Base-by-base conservation (phyloP, 2,113 vertebrate species). In the Fulica atra region DNA sequence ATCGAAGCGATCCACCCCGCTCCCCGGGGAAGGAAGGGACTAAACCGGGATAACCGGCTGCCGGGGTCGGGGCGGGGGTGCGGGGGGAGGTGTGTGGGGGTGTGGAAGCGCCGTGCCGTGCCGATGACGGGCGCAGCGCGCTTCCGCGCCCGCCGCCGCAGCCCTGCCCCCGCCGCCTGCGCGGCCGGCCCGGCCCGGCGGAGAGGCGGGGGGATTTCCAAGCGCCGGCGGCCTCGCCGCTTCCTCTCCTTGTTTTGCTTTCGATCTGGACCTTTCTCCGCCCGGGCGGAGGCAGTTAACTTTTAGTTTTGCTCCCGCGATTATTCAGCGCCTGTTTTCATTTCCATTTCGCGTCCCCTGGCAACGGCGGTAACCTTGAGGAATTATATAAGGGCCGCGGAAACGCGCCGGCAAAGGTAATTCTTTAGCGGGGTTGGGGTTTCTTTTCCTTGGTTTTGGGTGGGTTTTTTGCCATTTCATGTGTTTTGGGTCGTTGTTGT, bases 161-260 rank as follows among this genome's bases (percentile, higher is more conserved):
- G 48, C 61, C 57, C 61, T 84, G 72, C 88, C 48, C 89, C 69
- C 79, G 50, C 87, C 40, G 92, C 97, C 97, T 98, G 98, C 98
- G 97, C 98, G 97, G 94, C 91, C 96, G 82, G 76, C 79, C 71
- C 54, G 87, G 80, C 88, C 88, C 81, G 81, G 83, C 87, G 91
- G 97, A 70, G 96, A 90, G 82, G 92, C 81, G 92, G 57, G 98
- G 98, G 98, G 98, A 98, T 98, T 99, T 99, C 98, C 98, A 98
- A 99, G 97, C 86, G 95, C 83, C 95, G 36, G 96, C 82, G 95
- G 97, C 96, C 96, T 95, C 96, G 97, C 98, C 97, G 97, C 98
- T 98, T 98, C 98, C 98, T 98, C 98, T 95, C 95, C 98, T 98
- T 99, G 99, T 99, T 99, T 99, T 99, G 99, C 99, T 99, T 99